Evolutionary conservation across 2,797 vertebrate species (phyloP).

Genomic region (Crypturellus tataupa): DNA sequence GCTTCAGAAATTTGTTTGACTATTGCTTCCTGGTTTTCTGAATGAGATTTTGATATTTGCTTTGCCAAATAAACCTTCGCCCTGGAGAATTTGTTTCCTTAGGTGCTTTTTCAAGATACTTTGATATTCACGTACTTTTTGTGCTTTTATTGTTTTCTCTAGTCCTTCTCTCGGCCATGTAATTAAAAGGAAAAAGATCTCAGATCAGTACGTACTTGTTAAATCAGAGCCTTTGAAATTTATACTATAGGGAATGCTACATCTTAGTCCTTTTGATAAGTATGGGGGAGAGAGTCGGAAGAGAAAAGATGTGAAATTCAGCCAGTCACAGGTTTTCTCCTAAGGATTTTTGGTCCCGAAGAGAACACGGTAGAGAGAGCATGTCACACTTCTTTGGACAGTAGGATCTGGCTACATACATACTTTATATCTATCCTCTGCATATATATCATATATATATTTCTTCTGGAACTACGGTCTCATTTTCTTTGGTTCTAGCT

Average conservation of each 20-base stretch:
- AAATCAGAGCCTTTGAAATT: background rate
- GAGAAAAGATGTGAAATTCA: background rate
- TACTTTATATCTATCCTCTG: background rate
- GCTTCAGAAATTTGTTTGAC: background rate
- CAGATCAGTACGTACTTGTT: background rate
- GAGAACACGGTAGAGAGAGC: background rate
- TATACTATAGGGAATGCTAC: background rate
- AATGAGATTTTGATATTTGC: background rate
- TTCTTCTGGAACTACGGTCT: background rate
- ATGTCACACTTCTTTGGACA: background rate
- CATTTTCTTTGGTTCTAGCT: background rate
- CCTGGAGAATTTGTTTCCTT: background rate
- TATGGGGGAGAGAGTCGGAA: background rate
- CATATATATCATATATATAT: fast-evolving
- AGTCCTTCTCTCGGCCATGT: background rate
- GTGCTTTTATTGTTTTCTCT: background rate
- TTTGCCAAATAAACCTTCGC: background rate
- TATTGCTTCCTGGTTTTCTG: background rate
- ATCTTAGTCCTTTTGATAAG: background rate
- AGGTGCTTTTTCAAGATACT: background rate
- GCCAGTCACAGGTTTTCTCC: fast-evolving
- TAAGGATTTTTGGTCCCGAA: background rate
- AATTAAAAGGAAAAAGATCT: background rate
- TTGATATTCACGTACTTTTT: background rate
- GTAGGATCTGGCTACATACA: background rate